Conservation (phyloP, 1,140 invertebrate species). For the Calephelis virginiensis region DNA sequence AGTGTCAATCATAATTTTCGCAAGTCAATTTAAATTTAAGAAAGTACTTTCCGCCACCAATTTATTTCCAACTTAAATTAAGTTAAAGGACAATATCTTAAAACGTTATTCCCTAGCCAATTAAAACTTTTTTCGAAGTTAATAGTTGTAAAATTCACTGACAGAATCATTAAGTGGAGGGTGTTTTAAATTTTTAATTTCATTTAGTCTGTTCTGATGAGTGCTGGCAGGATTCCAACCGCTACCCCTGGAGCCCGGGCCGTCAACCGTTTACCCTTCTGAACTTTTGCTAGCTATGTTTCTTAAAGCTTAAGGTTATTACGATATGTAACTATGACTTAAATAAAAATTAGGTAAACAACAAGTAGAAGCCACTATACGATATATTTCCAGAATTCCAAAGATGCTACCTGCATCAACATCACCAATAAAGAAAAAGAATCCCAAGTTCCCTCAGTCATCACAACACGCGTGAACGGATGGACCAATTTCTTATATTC, state of each 20-base stretch:
- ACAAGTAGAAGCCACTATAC: no score
- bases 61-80: slow-evolving; percentile 9
- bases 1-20: slow-evolving; percentile 4
- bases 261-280: not conserved
- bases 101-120: not conserved
- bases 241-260: not conserved
- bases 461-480: no score
- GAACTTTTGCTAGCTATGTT: not conserved
- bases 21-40: slow-evolving; percentile 8
- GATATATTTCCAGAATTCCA: no score
- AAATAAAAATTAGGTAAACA: no score
- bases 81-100: slow-evolving; percentile 1
- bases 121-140: slow-evolving; percentile 9
- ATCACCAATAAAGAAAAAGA: no score
- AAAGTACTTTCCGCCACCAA: not conserved
- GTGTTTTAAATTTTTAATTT: slow-evolving; percentile 13
- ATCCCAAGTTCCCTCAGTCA: no score
- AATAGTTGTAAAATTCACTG: slow-evolving; percentile 3
- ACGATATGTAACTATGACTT: no score
- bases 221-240: not conserved
- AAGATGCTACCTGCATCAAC: no score
- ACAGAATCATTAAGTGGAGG: slow-evolving; percentile 7
- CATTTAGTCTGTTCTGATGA: slow-evolving; percentile 4
- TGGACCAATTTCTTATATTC: no score
- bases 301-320: no score